These are phyloP conservation scores for Platalea minor DNA, from an alignment of 2,797 vertebrate species.

Conservation along the genomic window DNA sequence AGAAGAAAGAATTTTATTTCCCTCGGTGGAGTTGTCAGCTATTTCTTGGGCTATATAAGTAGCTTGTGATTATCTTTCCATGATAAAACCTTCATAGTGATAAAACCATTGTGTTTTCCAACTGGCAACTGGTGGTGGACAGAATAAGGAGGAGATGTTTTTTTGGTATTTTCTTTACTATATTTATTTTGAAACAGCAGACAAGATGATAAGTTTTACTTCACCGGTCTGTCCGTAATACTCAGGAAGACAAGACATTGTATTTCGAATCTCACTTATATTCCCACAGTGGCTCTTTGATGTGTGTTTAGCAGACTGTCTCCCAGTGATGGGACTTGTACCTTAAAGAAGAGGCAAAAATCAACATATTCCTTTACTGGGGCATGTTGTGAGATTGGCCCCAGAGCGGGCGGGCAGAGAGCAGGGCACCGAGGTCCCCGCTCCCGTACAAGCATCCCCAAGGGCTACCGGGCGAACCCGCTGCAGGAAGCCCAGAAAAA, in stretches of 20 bases:
- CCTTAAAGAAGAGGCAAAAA: background rate
- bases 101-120: background rate
- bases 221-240: accelerated
- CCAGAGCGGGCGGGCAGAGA: accelerated
- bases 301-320: background rate
- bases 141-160: background rate
- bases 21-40: background rate
- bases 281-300: background rate
- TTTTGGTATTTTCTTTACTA: background rate
- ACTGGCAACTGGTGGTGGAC: background rate
- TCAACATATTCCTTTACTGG: background rate
- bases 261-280: background rate
- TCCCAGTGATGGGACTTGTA: background rate
- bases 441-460: accelerated
- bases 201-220: background rate
- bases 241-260: background rate
- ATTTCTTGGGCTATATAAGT: background rate
- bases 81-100: background rate
- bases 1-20: background rate
- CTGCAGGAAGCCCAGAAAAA: background rate
- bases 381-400: accelerated
- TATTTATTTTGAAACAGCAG: background rate
- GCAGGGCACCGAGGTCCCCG: accelerated
- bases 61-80: background rate
- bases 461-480: background rate